These are phyloP conservation scores for Diplogasteroides magnus DNA, from an alignment of 1,140 invertebrate genomes.

Conservation along the genomic window DNA sequence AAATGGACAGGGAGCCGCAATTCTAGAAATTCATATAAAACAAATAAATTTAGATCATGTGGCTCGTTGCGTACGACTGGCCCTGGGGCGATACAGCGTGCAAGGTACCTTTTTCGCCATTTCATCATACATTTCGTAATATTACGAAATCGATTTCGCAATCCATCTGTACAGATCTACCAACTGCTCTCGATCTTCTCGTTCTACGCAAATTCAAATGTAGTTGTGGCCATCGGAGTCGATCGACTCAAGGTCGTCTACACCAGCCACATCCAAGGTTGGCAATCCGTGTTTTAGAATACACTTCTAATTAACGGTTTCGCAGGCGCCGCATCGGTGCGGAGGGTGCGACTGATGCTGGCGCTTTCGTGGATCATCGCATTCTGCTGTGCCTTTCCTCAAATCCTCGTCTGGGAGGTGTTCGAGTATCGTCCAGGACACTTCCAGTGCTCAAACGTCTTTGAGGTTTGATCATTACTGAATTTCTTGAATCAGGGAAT, in stretches of 20 bases:
- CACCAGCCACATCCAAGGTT: slow-evolving; percentile 42
- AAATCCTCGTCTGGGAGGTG: slow-evolving; percentile 43
- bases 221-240: slow-evolving; percentile 46
- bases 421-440: too few relatives aligned
- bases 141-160: neutral
- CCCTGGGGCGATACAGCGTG: slow-evolving; percentile 40
- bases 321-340: slow-evolving; percentile 32
- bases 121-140: neutral
- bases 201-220: slow-evolving; percentile 48
- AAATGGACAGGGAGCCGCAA: too few relatives aligned
- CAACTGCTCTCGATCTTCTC: slow-evolving; percentile 48
- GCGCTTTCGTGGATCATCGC: slow-evolving; percentile 39
- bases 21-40: too few relatives aligned
- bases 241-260: slow-evolving; percentile 46
- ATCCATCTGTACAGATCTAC: slow-evolving; percentile 22
- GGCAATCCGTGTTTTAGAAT: neutral
- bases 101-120: too few relatives aligned
- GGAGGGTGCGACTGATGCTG: slow-evolving; percentile 39
- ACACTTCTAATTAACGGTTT: neutral
- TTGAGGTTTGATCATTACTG: too few relatives aligned
- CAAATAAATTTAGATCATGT: slow-evolving; percentile 34
- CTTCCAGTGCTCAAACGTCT: too few relatives aligned
- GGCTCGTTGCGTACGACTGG: slow-evolving; percentile 44
- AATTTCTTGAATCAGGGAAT: too few relatives aligned
- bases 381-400: slow-evolving; percentile 41